phyloP scores from a whole-genome alignment of 2,888 invertebrate species.

The Stictocephala bisonia region DNA sequence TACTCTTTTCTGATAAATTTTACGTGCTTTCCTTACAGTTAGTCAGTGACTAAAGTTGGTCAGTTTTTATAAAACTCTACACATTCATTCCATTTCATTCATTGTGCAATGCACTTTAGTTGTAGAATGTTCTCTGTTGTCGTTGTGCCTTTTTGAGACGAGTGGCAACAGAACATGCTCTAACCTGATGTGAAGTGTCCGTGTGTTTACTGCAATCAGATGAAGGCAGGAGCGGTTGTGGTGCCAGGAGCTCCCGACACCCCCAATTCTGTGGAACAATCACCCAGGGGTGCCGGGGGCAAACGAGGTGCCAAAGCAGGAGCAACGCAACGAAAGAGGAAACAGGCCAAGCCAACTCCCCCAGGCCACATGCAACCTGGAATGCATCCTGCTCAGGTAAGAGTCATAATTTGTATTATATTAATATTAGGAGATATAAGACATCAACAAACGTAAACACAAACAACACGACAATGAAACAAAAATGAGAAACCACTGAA shows the following conservation, averaged over 20 bases:
- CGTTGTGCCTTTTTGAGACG: slow-evolving; percentile 9
- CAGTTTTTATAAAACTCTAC: background rate
- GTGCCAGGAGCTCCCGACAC: slow-evolving; percentile 63
- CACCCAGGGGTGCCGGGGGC: slow-evolving; percentile 68
- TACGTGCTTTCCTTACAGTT: too few species aligned
- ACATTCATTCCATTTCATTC: background rate
- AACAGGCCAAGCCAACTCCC: slow-evolving; percentile 52
- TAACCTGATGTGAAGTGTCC: slow-evolving; percentile 63
- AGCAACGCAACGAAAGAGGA: slow-evolving; percentile 63
- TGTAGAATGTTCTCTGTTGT: slow-evolving; percentile 23
- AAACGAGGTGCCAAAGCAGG: slow-evolving; percentile 58
- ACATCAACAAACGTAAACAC: too few species aligned
- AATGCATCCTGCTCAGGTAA: slow-evolving; percentile 54
- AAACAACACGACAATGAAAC: too few species aligned
- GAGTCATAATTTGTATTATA: too few species aligned
- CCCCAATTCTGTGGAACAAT: slow-evolving; percentile 73
- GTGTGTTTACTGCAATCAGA: slow-evolving; percentile 65
- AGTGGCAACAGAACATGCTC: slow-evolving; percentile 45
- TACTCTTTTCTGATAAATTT: too few species aligned
- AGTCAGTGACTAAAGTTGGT: too few species aligned
- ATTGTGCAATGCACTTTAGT: background rate
- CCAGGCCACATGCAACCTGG: slow-evolving; percentile 38
- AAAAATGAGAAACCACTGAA: too few species aligned
- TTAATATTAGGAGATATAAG: too few species aligned
- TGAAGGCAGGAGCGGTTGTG: slow-evolving; percentile 69